Evolutionary conservation across 2,113 vertebrate species (phyloP), one percentile per base, ranked within the genome.

Genomic region (Chaetodon auriga): DNA sequence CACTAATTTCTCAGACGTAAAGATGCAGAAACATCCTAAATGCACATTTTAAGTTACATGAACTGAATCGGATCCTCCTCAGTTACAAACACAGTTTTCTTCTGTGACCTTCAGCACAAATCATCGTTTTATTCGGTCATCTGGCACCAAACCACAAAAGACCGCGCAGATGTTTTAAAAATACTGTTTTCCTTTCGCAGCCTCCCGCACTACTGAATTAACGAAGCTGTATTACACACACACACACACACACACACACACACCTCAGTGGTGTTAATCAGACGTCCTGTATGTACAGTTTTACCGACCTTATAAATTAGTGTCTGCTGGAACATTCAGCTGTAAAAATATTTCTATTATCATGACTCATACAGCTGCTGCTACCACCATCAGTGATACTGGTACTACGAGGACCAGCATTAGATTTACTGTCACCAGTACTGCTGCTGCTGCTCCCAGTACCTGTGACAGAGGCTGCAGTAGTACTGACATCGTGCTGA

Each of bases 81-180:
- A 38, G 11, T 60, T 3, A 58, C 5, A 58, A 43, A 57, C 69
- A 18, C 41, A 30, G 45, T 58, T 58, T 30, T 19, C n/a, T 10
- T 71, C 38, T 57, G 36, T 45, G 38, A 57, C 53, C n/a, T 57
- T 60, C 41, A 58, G n/a, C n/a, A 46, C 54, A 58, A 45, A 43
- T 70, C 14, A 43, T 15, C 21, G 0, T 46, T 57, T 71, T 18
- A 41, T 55, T 4, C 15, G 21, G 19, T 16, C 13, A 23, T 3
- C 35, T n/a, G 61, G 36, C 38, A 21, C 2, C 18, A 49, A 35
- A 70, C 10, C 11, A 16, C 21, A 58, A 19, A 43, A 53, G 51
- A 7, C 23, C 11, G 6, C 19, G 16, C 43, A 1, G 11, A 41
- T 1, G 4, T 11, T 48, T 36, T 4, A 35, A 1, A 77, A 35